Evolutionary conservation across 1,140 invertebrate genomes (phyloP), one percentile per base, ranked within the genome.

Genomic region (Macrobrachium rosenbergii): DNA sequence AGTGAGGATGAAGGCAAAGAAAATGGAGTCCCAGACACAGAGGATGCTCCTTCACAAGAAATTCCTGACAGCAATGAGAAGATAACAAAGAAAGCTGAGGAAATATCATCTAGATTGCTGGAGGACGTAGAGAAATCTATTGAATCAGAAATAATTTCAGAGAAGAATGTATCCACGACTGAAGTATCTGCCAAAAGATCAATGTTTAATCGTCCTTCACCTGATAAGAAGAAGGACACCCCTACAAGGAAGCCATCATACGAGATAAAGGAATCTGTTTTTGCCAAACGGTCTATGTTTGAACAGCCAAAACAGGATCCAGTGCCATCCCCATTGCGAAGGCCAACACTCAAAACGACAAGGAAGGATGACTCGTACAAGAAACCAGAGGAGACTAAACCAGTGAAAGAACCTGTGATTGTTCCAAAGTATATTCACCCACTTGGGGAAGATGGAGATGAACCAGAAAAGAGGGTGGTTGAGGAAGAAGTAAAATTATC

Each of bases 381-480:
- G 63, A 59, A 69, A 64, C 83, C 75, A 78, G 69, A 67, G 60
- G 83, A 79, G 16, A 37, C 75, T 17, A 76, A 85, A 37, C 89
- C 89, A n/a, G 89, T 87, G 3, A 87, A 87, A 58, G 89, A 90
- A 67, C 89, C 89, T 17, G 5, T 83, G 28, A 87, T 88, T 69
- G 87, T 87, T 37, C 87, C 83, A 16, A 87, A 83, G 23, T 80
- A 89, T 62, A 69, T 90, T 83, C 84, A 88, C 72, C 87, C 87
- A 14, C 76, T 90, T 7, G 89, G 89, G 17, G 83, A 79, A 12
- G 83, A 77, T 60, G 77, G 72, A 19, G 87, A 73, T 7, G 82
- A 79, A 62, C 59, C 75, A 21, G 62, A 72, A 59, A 76, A 58
- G 62, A 60, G 28, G 16, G 67, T 59, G 21, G 73, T 82, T 11